phyloP scores from a whole-genome alignment of 2,797 vertebrate genomes.

The Pampus argenteus region DNA sequence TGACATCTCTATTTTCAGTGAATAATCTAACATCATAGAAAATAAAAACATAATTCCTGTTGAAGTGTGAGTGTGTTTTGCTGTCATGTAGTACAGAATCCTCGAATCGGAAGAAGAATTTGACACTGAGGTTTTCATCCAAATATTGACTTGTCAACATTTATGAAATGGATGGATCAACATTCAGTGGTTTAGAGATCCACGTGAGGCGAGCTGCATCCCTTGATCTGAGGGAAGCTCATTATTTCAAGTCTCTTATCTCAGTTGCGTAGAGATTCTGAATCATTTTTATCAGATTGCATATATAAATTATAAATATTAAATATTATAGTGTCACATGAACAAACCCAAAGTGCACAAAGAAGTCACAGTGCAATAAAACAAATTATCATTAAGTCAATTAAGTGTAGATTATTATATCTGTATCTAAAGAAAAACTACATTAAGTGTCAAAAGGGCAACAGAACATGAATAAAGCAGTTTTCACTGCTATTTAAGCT shows the following conservation, averaged over 20 bases:
- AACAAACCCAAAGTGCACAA: slow-evolving; percentile 6
- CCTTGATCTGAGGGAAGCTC: slow-evolving; percentile 38
- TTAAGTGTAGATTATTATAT: not conserved
- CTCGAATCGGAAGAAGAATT: not conserved
- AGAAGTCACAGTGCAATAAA: not conserved
- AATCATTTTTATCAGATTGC: not conserved
- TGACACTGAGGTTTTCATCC: slow-evolving; percentile 3
- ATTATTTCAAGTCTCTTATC: slow-evolving; percentile 27
- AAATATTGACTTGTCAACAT: slow-evolving; percentile 17
- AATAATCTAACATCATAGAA: slow-evolving; percentile 17
- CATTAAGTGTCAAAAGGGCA: not conserved
- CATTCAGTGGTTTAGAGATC: slow-evolving; percentile 25
- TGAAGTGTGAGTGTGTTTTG: not conserved
- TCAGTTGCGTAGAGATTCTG: slow-evolving; percentile 24
- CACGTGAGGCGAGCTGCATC: slow-evolving; percentile 9
- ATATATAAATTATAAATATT: no score
- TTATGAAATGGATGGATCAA: slow-evolving; percentile 22
- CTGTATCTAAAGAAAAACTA: not conserved
- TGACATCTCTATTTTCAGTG: slow-evolving; percentile 22
- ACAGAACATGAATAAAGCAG: not conserved
- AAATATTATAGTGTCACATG: not conserved
- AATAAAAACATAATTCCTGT: not conserved
- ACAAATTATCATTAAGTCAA: not conserved
- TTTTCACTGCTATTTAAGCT: not conserved
- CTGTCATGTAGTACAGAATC: slow-evolving; percentile 7